Evolutionary conservation across 2,113 vertebrate species (phyloP), one percentile per base, ranked within the genome.

Genomic region (Lepus europaeus): DNA sequence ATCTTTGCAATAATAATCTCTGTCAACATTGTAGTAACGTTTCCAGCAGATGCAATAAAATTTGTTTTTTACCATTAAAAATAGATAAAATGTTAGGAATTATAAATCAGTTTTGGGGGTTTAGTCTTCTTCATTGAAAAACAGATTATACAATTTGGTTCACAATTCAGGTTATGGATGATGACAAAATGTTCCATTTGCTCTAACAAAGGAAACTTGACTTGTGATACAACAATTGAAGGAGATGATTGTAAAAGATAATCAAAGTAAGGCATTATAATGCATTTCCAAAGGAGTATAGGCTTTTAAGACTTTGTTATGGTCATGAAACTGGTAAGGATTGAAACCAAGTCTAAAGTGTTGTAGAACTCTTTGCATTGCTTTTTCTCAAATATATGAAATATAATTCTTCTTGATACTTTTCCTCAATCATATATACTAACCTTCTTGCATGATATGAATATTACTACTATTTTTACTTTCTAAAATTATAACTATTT

Each of bases 11-110:
- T 59, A 59, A 16, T 59, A 14, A 59, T 59, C 19, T 59, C 56
- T 59, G 56, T 59, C 6, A 59, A 59, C 56, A 59, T 4, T 59
- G 19, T 59, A 59, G 14, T 59, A 6, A 59, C 14, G 17, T 19
- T 59, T 16, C 56, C 19, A 59, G 56, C 14, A 59, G 56, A 17
- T 59, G 63, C 25, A 76, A 19, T 64, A 39, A 80, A 3, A 74
- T 72, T 27, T 82, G 11, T 63, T 93, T 83, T 51, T 19, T 81
- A 73, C 6, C 16, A 25, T 36, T 91, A 16, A 68, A 94, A 96
- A 83, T 66, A 51, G 13, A 27, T 3, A 82, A 3, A 59, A 93
- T 63, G 5, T n/a, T 45, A 25, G 56, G 1, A 20, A 76, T 56
- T 17, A 25, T 25, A 84, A 72, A 19, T 29, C 13, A 87, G 90